Percentiles rank a stretch among this genome's conserved stretches.
Conservation (phyloP, 2,888 invertebrate species). For the Zaprionus lineosus region DNA sequence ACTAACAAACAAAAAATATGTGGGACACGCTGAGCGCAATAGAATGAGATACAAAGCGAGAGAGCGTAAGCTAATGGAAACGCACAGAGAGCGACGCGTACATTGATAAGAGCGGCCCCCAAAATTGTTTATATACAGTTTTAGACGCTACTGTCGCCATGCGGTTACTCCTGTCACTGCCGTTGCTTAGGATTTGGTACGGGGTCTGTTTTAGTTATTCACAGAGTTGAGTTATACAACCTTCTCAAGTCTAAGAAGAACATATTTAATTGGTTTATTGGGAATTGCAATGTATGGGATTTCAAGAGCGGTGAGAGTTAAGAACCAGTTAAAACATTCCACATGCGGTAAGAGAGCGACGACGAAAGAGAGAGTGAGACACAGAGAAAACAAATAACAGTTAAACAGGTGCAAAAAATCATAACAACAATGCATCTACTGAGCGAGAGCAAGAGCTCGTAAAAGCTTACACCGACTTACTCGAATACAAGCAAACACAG, state of each 20-base stretch:
- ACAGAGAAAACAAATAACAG: conserved; percentile 58
- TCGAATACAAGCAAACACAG: conserved; percentile 7
- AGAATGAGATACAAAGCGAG: conserved; percentile 29
- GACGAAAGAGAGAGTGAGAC: neutral
- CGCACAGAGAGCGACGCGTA: conserved; percentile 9
- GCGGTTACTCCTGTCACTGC: conserved; percentile 26
- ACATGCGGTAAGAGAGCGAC: conserved; percentile 15
- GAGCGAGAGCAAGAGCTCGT: conserved; percentile 21
- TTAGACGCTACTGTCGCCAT: conserved; percentile 51
- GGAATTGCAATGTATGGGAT: conserved; percentile 54
- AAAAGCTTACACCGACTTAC: conserved; percentile 30
- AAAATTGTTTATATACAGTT: conserved; percentile 59
- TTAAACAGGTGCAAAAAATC: conserved; percentile 72
- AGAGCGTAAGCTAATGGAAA: conserved; percentile 21
- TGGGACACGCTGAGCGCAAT: conserved; percentile 61
- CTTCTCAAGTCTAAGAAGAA: conserved; percentile 36
- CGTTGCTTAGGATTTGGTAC: conserved; percentile 3
- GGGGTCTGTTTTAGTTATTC: conserved; percentile 1
- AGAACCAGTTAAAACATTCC: conserved; percentile 63
- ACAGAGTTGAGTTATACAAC: conserved; percentile 66
- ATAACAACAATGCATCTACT: conserved; percentile 37
- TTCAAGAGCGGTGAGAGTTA: conserved; percentile 35
- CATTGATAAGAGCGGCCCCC: conserved; percentile 40
- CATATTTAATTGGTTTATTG: conserved; percentile 62
- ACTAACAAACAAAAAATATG: conserved; percentile 78